Evolutionary conservation across 2,797 vertebrate species (phyloP).

Genomic region (Arremon aurantiirostris): DNA sequence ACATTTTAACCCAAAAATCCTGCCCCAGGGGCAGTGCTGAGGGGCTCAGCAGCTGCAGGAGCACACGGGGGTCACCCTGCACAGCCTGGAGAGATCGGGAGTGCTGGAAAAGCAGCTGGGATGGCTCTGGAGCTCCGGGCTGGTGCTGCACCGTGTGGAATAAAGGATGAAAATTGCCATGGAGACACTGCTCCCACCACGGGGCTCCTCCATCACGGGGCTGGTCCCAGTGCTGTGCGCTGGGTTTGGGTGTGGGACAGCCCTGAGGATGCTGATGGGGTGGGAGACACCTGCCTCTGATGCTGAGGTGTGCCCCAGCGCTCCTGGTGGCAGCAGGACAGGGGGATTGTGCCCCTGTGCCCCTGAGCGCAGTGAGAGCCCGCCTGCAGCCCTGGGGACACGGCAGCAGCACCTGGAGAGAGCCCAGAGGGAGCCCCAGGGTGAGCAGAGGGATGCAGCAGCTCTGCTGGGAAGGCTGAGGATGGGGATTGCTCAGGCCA

Average conservation of each 20-base stretch:
- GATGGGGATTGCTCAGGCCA: no score
- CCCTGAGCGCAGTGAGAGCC: not conserved
- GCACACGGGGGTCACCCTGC: not conserved
- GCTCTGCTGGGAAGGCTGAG: not conserved
- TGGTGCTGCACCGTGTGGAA: no score
- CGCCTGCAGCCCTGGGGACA: not conserved
- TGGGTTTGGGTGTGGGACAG: not conserved
- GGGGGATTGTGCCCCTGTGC: not conserved
- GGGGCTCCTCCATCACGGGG: not conserved
- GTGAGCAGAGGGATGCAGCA: not conserved
- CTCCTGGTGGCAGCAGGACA: not conserved
- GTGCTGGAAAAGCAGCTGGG: not conserved
- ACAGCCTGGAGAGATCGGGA: fast-evolving
- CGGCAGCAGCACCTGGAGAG: not conserved
- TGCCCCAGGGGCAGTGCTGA: not conserved
- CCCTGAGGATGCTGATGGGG: not conserved
- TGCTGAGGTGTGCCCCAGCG: not conserved
- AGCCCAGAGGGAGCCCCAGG: not conserved
- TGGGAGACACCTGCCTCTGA: fast-evolving
- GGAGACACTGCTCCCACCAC: not conserved
- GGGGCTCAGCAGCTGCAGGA: not conserved
- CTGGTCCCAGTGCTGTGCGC: fast-evolving
- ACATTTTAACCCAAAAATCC: not conserved
- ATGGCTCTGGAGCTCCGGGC: not conserved
- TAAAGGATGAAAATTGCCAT: not conserved